Evolutionary conservation across 2,797 vertebrate species (phyloP).

Genomic region (Clamator glandarius): DNA sequence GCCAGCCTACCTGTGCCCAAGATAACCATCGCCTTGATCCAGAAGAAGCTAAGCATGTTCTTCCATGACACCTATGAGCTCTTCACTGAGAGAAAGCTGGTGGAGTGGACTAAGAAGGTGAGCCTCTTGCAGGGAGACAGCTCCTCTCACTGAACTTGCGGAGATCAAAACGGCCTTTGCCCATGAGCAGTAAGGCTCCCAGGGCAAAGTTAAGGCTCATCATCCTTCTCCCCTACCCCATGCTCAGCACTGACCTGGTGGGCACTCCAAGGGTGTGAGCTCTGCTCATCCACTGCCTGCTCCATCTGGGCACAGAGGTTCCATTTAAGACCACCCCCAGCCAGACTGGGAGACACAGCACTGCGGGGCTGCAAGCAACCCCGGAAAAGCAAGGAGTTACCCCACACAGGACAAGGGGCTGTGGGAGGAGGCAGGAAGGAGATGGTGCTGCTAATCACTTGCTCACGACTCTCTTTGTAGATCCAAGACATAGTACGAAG

Average conservation of each 20-base stretch:
- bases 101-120: slow-evolving; percentile 96
- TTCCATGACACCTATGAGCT: slow-evolving; percentile 83
- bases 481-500: slow-evolving; percentile 93
- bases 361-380: not conserved
- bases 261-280: not conserved
- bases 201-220: accelerated
- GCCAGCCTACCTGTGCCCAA: slow-evolving; percentile 77
- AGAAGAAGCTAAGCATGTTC: slow-evolving; percentile 82
- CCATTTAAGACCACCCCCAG: accelerated
- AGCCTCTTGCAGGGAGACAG: not conserved
- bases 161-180: not conserved
- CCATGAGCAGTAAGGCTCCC: not conserved
- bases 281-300: not conserved
- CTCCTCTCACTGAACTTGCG: not conserved
- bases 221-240: not conserved
- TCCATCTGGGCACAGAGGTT: not conserved
- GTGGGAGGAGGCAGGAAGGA: not conserved
- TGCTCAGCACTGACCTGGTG: not conserved
- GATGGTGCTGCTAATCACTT: not conserved
- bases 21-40: slow-evolving; percentile 84
- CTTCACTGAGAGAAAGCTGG: slow-evolving; percentile 80
- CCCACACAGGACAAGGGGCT: not conserved
- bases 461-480: slow-evolving; percentile 64
- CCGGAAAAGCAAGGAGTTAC: not conserved
- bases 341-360: not conserved